A percentile compares a stretch with the other conserved stretches of the same genome.
Evolutionary conservation across 2,797 vertebrate genomes (phyloP).

Genomic region (Hemibagrus guttatus): DNA sequence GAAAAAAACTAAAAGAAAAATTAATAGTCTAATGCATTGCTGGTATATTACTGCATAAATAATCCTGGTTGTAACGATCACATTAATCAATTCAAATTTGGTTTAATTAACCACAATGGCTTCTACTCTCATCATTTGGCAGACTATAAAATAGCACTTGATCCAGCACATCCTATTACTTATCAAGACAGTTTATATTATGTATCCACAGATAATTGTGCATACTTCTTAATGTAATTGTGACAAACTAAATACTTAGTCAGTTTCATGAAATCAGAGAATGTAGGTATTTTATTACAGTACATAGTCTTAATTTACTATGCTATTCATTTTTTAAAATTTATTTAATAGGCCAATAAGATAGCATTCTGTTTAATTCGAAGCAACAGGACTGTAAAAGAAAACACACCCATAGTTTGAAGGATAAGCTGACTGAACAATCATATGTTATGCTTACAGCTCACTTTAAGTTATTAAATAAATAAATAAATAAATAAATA

Average conservation of each 20-base stretch:
- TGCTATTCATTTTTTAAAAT: background rate
- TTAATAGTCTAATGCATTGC: background rate
- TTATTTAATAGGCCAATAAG: background rate
- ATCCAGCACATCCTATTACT: background rate
- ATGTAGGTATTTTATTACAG: background rate
- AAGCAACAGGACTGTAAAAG: background rate
- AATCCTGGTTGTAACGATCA: background rate
- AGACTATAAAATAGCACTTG: background rate
- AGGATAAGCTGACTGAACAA: background rate
- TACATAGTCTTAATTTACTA: too few species aligned
- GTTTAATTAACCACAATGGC: background rate
- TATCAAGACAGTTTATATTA: background rate
- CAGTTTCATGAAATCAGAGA: background rate
- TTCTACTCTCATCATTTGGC: background rate
- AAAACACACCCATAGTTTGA: background rate
- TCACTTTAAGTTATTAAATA: background rate
- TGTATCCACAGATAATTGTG: background rate
- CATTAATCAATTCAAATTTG: background rate
- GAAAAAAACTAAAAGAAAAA: background rate
- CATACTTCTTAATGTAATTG: background rate
- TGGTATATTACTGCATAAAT: background rate
- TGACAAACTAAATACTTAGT: background rate
- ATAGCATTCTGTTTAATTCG: background rate
- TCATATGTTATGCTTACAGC: background rate
- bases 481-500: too few species aligned